Conservation (phyloP, 2,888 invertebrate genomes). For the Mesorhabditis sp. region DNA sequence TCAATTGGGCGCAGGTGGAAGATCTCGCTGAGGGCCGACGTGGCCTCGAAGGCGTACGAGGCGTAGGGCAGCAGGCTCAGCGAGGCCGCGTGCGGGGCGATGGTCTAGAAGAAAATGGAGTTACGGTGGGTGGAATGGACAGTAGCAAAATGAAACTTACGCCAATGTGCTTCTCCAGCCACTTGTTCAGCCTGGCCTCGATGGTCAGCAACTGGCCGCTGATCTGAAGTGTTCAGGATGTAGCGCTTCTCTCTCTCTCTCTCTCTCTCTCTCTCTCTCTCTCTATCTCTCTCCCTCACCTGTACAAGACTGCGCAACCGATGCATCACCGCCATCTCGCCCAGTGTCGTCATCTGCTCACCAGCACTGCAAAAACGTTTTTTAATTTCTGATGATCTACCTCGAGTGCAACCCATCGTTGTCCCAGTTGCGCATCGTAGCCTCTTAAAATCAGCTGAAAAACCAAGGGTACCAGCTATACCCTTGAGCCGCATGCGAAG, state of each 20-base stretch:
- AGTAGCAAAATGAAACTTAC: neutral
- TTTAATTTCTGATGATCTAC: neutral
- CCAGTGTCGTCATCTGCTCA: slow-evolving; percentile 3
- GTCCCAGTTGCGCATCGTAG: slow-evolving; percentile 1
- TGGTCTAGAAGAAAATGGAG: neutral
- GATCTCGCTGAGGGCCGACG: slow-evolving; percentile 5
- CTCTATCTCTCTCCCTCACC: neutral
- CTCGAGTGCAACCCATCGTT: slow-evolving; percentile 1
- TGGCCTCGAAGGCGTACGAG: neutral
- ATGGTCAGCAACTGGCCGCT: neutral
- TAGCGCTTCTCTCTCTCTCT: neutral
- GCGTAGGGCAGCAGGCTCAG: slow-evolving; percentile 6
- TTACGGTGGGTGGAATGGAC: neutral
- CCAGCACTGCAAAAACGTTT: neutral
- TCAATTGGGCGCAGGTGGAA: neutral
- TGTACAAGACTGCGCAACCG: neutral
- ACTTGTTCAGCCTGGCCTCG: slow-evolving; percentile 4
- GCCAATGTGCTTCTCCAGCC: neutral
- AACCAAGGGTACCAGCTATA: neutral
- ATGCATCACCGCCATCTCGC: slow-evolving; percentile 2
- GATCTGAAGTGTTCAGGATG: neutral
- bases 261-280: neutral
- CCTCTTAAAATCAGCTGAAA: neutral
- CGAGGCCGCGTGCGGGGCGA: neutral
- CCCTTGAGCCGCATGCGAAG: neutral